Base-by-base conservation (phyloP, 1,140 invertebrate genomes). In the Sesamia nonagrioides region DNA sequence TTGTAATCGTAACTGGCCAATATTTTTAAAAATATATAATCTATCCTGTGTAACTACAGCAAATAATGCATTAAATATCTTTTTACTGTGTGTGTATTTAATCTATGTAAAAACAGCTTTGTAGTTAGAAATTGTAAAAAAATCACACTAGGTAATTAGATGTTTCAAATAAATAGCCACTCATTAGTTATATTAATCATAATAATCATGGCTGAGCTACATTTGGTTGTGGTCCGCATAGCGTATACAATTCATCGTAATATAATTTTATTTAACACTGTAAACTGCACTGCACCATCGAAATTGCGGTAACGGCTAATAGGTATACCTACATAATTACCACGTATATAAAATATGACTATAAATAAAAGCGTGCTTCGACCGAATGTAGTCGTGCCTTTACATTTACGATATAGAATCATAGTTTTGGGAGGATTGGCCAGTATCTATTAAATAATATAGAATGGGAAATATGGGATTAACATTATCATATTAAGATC, bases 111-210 rank as follows among this genome's bases (percentile, higher is more conserved):
- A 86, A 87, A 90, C 78, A 80, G 89, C 89, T 91, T 91, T 75
- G 72, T 90, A 89, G 88, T 83, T 87, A 90, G 84, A 86, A 78
- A 86, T 84, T 88, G 85, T 89, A 89, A 84, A 86, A n/a, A 88
- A 86, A 82, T 77, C 77, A 79, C 75, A 78, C 42, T 79, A 81
- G 69, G 77, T 80, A 66, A 58, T 72, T 81, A 83, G 74, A 77
- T 82, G 78, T 83, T 85, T 82, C 72, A 80, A 80, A 80, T 73
- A 63, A 78, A 73, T 79, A 79, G 58, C 60, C 58, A 74, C 60
- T 74, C 72, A 74, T 66, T 66, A 74, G 78, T 54, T 56, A 75
- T 50, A 60, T 60, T 79, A 79, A 74, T 72, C 66, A 63, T 72
- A 61, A 33, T 75, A 73, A 21, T 75, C 73, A 37, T 27, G 73